Percentiles rank a stretch among this genome's conserved stretches.
These are phyloP conservation scores for Sphenopsis melanotis DNA, from an alignment of 2,797 vertebrate species.

Conservation along the genomic window DNA sequence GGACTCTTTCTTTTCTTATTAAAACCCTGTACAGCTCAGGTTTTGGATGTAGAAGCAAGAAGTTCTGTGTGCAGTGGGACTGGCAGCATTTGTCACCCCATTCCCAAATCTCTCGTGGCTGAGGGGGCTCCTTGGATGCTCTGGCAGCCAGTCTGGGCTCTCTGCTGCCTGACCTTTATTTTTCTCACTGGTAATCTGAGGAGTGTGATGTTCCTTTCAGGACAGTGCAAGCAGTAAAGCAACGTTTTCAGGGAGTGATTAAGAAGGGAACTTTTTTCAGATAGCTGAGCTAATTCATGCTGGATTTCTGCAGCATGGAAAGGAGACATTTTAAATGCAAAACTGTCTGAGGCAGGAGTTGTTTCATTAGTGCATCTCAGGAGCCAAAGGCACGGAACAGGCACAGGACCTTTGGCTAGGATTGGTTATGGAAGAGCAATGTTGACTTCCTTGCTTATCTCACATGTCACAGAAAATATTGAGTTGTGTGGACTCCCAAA, in stretches of 20 bases:
- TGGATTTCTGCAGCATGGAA: background rate
- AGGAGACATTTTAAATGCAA: background rate
- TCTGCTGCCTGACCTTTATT: background rate
- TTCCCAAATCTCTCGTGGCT: background rate
- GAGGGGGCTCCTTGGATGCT: background rate
- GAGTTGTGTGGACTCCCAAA: background rate
- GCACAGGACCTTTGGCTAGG: background rate
- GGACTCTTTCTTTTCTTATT: background rate
- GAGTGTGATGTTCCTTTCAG: background rate
- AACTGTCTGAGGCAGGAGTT: background rate
- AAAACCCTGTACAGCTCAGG: background rate
- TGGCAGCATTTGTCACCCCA: background rate
- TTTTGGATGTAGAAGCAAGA: background rate
- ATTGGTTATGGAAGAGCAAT: background rate
- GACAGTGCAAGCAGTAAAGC: background rate
- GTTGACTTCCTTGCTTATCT: background rate
- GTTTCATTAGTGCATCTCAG: background rate
- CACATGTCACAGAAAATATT: fast-evolving
- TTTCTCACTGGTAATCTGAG: background rate
- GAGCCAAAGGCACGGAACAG: background rate
- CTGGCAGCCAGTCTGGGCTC: background rate
- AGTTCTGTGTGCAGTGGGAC: background rate
- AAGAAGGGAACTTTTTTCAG: background rate
- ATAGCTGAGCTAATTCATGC: background rate
- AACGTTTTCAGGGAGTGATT: background rate